Percentiles rank a stretch among this genome's conserved stretches.
These are phyloP conservation scores for Coilia nasus DNA, from an alignment of 2,797 vertebrate species.

Conservation along the genomic window DNA sequence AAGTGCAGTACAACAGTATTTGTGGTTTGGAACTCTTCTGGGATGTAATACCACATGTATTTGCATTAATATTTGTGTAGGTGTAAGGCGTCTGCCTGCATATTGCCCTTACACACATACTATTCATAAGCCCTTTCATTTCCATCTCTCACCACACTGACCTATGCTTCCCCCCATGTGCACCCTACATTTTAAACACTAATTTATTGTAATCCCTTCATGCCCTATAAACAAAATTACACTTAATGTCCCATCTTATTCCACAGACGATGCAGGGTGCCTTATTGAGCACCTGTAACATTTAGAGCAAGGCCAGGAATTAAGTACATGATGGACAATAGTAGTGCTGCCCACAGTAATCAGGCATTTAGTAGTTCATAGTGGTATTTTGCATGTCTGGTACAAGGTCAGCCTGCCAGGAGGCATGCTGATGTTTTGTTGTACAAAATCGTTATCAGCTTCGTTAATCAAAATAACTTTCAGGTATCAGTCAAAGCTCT, in stretches of 20 bases:
- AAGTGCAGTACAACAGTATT: conserved; percentile 29
- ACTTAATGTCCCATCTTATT: neutral
- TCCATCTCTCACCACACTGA: neutral
- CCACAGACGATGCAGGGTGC: neutral
- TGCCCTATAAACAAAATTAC: neutral
- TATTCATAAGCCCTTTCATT: neutral
- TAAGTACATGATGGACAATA: neutral
- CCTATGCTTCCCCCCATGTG: neutral
- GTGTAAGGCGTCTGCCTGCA: conserved; percentile 18
- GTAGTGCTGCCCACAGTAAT: neutral
- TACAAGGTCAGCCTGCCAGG: neutral
- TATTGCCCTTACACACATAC: neutral
- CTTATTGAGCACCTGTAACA: neutral
- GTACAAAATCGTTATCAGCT: neutral
- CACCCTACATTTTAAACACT: neutral
- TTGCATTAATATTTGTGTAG: too few species aligned
- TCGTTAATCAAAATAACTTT: neutral
- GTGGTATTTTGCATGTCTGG: neutral
- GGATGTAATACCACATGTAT: too few species aligned
- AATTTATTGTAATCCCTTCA: neutral
- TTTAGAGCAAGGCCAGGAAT: neutral
- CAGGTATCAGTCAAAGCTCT: neutral
- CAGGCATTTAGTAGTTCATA: neutral
- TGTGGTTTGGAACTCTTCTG: too few species aligned
- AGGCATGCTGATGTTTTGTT: neutral